These are phyloP conservation scores for Catocala nupta DNA, from an alignment of 2,888 invertebrate species.

Conservation along the genomic window DNA sequence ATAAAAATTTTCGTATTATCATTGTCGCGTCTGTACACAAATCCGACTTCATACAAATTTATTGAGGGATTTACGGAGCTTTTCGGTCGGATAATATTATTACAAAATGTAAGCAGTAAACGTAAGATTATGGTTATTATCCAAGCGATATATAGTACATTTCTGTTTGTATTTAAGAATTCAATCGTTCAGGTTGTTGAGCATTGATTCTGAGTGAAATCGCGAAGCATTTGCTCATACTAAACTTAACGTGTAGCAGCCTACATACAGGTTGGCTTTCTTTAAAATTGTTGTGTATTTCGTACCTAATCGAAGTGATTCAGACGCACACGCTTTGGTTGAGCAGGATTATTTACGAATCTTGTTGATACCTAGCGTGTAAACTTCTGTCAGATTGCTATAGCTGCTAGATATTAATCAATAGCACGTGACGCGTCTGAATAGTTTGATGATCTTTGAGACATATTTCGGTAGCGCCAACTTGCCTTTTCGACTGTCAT, in stretches of 20 bases:
- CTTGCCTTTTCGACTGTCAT: too few relatives aligned
- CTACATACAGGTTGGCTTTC: too few relatives aligned
- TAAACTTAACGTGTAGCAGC: not conserved
- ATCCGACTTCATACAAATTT: slow-evolving; percentile 46
- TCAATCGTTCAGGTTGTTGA: slow-evolving; percentile 2
- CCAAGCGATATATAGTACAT: slow-evolving; percentile 5
- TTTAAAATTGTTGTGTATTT: too few relatives aligned
- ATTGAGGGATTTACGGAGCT: slow-evolving; percentile 37
- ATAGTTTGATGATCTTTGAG: too few relatives aligned
- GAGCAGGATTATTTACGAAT: too few relatives aligned
- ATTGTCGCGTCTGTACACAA: slow-evolving; percentile 34
- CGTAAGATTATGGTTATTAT: slow-evolving; percentile 18
- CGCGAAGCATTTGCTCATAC: not conserved
- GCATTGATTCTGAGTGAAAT: slow-evolving; percentile 9
- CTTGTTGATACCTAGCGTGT: too few relatives aligned
- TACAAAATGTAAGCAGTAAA: slow-evolving; percentile 20
- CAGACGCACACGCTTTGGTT: too few relatives aligned
- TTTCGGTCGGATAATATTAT: slow-evolving; percentile 22
- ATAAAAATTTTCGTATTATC: slow-evolving; percentile 23
- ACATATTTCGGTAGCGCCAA: too few relatives aligned
- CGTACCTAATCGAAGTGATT: too few relatives aligned
- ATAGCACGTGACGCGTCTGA: too few relatives aligned
- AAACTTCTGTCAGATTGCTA: too few relatives aligned
- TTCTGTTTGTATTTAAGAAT: slow-evolving; percentile 9
- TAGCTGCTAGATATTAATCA: too few relatives aligned